Evolutionary conservation across 2,888 invertebrate genomes (phyloP).

Genomic region (Erynnis tages): DNA sequence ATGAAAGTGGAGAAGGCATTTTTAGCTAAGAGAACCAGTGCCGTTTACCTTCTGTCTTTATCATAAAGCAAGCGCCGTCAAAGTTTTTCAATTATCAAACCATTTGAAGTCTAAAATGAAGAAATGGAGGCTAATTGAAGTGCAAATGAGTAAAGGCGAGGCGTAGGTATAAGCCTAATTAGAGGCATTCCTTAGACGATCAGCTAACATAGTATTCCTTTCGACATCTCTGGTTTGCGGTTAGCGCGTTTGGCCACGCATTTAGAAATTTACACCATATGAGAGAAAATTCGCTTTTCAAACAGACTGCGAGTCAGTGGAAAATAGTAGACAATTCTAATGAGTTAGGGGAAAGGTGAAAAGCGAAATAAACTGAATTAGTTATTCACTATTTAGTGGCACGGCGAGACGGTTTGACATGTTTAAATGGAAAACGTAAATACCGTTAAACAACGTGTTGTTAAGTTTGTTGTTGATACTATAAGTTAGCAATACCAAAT

Average conservation of each 20-base stretch:
- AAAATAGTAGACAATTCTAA: slow-evolving; percentile 65
- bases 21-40: too few species aligned
- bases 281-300: slow-evolving; percentile 49
- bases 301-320: slow-evolving; percentile 43
- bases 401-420: slow-evolving; percentile 39
- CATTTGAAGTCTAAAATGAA: too few species aligned
- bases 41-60: too few species aligned
- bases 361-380: slow-evolving; percentile 66
- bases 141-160: neutral
- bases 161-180: slow-evolving; percentile 13
- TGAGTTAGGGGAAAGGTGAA: slow-evolving; percentile 59
- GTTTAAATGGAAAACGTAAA: slow-evolving; percentile 10
- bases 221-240: slow-evolving; percentile 40
- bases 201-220: slow-evolving; percentile 20
- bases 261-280: slow-evolving; percentile 60
- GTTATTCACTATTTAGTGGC: slow-evolving; percentile 32
- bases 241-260: slow-evolving; percentile 57
- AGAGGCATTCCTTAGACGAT: slow-evolving; percentile 8
- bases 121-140: too few species aligned
- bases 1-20: too few species aligned
- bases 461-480: too few species aligned
- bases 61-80: too few species aligned
- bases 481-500: too few species aligned
- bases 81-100: too few species aligned
- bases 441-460: neutral